These are phyloP conservation scores for Thelaira solivaga DNA, from an alignment of 2,888 invertebrate species.

Conservation along the genomic window DNA sequence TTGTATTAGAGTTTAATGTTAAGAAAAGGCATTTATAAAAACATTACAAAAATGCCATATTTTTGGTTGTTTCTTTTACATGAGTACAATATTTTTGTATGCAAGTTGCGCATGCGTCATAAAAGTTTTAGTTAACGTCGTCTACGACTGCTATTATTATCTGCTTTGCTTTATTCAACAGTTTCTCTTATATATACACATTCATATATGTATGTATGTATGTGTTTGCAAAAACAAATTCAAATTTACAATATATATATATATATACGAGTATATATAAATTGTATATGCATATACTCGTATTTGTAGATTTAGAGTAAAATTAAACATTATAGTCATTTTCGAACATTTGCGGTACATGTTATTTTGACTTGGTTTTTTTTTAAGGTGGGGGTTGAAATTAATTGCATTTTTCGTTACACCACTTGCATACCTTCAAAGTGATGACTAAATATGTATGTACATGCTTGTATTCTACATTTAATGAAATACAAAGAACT, in stretches of 20 bases:
- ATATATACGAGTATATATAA: too few relatives aligned
- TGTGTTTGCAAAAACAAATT: constrained; percentile 6
- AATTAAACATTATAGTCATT: background rate
- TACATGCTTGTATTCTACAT: too few relatives aligned
- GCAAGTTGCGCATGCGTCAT: constrained; percentile 65
- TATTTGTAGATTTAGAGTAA: background rate
- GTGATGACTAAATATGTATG: too few relatives aligned
- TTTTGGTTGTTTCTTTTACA: constrained; percentile 48
- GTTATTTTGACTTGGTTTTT: background rate
- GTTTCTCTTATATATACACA: background rate
- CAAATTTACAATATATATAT: too few relatives aligned
- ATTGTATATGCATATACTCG: too few relatives aligned
- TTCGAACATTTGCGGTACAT: constrained; percentile 39
- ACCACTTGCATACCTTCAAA: constrained; percentile 14
- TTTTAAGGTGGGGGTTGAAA: constrained; percentile 53
- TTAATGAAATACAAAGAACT: too few relatives aligned
- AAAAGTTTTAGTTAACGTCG: constrained; percentile 37
- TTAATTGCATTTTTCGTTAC: constrained; percentile 23
- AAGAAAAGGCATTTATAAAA: background rate
- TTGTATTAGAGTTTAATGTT: constrained; percentile 26
- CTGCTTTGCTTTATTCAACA: constrained; percentile 44
- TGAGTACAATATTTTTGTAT: constrained; percentile 54
- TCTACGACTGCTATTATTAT: constrained; percentile 34
- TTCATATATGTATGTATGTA: background rate
- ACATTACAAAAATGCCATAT: constrained; percentile 37